These are phyloP conservation scores for Clarias macrocephalus DNA, from an alignment of 2,113 vertebrate species.

Conservation along the genomic window DNA sequence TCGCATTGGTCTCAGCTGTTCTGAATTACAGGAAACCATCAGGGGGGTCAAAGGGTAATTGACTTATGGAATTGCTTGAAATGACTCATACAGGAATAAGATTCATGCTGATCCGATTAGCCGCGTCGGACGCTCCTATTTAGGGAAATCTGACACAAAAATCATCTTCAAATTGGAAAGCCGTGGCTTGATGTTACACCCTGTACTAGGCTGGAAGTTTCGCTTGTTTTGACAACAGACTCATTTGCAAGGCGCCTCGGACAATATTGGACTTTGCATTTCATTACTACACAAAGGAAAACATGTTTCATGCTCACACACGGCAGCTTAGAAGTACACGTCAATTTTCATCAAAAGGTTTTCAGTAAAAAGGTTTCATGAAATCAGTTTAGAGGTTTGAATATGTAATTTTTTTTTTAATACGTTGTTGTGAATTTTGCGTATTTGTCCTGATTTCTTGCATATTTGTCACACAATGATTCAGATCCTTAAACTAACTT, in stretches of 20 bases:
- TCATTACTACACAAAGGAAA: background rate
- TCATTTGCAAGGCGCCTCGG: background rate
- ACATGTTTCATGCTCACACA: background rate
- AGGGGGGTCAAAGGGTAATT: background rate
- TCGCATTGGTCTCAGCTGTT: background rate
- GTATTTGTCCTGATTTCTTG: too few relatives aligned
- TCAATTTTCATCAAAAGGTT: background rate
- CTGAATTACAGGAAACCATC: background rate
- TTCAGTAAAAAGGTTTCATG: background rate
- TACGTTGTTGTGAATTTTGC: too few relatives aligned
- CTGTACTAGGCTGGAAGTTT: background rate
- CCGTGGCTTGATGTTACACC: background rate
- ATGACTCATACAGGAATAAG: constrained; percentile 10
- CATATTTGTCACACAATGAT: too few relatives aligned
- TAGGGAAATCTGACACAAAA: background rate
- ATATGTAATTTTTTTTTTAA: too few relatives aligned
- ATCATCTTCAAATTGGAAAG: background rate
- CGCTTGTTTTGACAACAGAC: background rate
- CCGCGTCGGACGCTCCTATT: background rate
- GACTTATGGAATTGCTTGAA: background rate
- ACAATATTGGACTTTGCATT: background rate
- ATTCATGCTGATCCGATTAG: background rate
- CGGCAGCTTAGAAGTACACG: background rate
- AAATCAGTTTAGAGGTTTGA: background rate
- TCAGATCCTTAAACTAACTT: too few relatives aligned